Evolutionary conservation across 2,888 invertebrate genomes (phyloP).

Genomic region (Ennomos quercinarius): DNA sequence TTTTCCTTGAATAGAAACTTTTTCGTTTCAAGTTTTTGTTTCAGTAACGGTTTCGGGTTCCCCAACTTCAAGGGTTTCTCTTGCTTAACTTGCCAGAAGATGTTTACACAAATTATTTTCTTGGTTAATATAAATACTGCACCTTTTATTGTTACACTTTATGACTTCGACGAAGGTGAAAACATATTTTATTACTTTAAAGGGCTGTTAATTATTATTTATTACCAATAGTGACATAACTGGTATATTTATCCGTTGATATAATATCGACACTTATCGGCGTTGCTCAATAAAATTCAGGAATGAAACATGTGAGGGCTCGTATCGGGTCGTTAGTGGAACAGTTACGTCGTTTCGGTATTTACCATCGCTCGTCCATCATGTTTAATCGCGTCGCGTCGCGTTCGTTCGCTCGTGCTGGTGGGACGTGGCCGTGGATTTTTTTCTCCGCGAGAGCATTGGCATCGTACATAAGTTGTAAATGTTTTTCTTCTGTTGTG

Average conservation of each 20-base stretch:
- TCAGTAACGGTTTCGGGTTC: slow-evolving; percentile 28
- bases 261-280: slow-evolving; percentile 56
- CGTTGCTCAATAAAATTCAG: slow-evolving; percentile 59
- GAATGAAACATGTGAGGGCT: slow-evolving; percentile 62
- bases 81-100: slow-evolving; percentile 26
- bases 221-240: slow-evolving; percentile 20
- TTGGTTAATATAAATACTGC: slow-evolving; percentile 22
- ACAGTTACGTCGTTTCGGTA: slow-evolving; percentile 67
- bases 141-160: slow-evolving; percentile 18
- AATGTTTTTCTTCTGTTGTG: slow-evolving; percentile 3
- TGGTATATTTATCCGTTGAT: slow-evolving; percentile 39
- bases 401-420: slow-evolving; percentile 54
- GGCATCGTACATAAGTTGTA: slow-evolving; percentile 1
- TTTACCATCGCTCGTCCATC: slow-evolving; percentile 74
- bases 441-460: slow-evolving; percentile 5
- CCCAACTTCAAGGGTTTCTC: slow-evolving; percentile 33
- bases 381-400: slow-evolving; percentile 71
- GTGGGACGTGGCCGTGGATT: slow-evolving; percentile 44
- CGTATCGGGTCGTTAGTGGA: slow-evolving; percentile 71
- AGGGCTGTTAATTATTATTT: slow-evolving; percentile 16
- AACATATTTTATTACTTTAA: slow-evolving; percentile 3
- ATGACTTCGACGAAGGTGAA: slow-evolving; percentile 1
- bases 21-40: slow-evolving; percentile 35
- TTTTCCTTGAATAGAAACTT: slow-evolving; percentile 32
- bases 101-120: slow-evolving; percentile 26